Conservation (phyloP, 2,888 invertebrate genomes). For the Xestia c-nigrum region DNA sequence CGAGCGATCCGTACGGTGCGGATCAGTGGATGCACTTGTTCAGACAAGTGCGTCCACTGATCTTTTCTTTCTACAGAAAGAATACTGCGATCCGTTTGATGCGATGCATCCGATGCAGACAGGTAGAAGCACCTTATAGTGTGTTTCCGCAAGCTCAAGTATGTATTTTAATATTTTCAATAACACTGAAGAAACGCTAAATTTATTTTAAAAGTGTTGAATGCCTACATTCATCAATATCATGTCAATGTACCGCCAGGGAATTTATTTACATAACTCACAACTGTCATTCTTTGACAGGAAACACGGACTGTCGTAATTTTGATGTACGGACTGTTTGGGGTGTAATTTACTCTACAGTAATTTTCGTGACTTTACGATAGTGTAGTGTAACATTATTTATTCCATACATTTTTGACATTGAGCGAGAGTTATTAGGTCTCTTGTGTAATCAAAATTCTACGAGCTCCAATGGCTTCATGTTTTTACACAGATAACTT, state of each 20-base stretch:
- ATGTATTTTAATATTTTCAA: constrained; percentile 1
- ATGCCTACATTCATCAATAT: background rate
- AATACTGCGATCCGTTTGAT: no score
- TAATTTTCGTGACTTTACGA: background rate
- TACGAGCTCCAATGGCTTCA: background rate
- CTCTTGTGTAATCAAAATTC: constrained; percentile 43
- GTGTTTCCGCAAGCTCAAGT: background rate
- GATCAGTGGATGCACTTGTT: no score
- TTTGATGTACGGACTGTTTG: background rate
- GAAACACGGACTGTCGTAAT: background rate
- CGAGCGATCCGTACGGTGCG: no score
- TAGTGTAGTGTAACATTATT: constrained; percentile 12
- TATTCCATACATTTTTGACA: constrained; percentile 43
- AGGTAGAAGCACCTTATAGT: background rate
- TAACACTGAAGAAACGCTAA: background rate
- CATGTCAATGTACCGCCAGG: background rate
- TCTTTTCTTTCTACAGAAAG: no score
- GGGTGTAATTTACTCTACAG: background rate
- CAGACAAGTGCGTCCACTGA: no score
- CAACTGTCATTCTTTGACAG: background rate
- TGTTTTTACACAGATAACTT: constrained; percentile 24
- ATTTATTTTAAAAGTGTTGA: background rate
- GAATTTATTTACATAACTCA: background rate
- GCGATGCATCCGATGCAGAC: no score
- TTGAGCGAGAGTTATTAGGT: constrained; percentile 8